These are phyloP conservation scores for Tetramorium simillimum DNA, from an alignment of 1,140 invertebrate genomes.

Conservation along the genomic window DNA sequence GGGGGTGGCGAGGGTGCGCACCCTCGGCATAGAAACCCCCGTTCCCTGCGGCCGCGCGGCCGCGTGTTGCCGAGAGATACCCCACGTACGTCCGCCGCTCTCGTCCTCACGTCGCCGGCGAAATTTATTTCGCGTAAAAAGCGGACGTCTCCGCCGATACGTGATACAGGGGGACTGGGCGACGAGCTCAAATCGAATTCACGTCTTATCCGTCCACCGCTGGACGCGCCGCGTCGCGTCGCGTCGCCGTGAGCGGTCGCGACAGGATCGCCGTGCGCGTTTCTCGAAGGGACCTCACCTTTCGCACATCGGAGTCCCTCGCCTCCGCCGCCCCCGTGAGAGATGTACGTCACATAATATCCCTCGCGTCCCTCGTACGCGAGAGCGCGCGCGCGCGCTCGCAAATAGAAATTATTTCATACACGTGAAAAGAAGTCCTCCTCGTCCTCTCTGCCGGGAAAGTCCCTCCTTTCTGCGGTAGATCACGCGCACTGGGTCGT, in stretches of 20 bases:
- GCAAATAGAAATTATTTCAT: slow-evolving; percentile 49
- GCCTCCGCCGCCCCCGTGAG: not conserved
- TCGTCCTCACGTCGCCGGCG: not conserved
- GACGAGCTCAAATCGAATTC: slow-evolving; percentile 51
- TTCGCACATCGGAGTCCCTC: slow-evolving; percentile 13
- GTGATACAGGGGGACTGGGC: slow-evolving; percentile 46
- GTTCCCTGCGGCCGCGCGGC: not conserved
- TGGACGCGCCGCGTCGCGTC: not conserved
- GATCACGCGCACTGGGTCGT: not conserved
- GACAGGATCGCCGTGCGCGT: slow-evolving; percentile 22
- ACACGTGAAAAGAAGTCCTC: slow-evolving; percentile 6
- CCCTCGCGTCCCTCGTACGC: not conserved
- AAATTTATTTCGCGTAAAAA: slow-evolving; percentile 62
- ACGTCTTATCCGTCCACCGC: slow-evolving; percentile 48
- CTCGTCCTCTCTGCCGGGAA: not conserved
- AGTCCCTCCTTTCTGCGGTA: not conserved
- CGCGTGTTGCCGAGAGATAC: slow-evolving; percentile 45
- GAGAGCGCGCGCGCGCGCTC: not conserved
- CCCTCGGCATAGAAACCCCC: not conserved
- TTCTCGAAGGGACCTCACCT: slow-evolving; percentile 30
- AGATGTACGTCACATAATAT: slow-evolving; percentile 40
- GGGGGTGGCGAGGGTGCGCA: not conserved
- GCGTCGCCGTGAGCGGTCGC: not conserved
- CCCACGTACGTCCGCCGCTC: not conserved
- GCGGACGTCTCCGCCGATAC: slow-evolving; percentile 54